Evolutionary conservation across 2,113 vertebrate genomes (phyloP), one percentile per base, ranked within the genome.

Genomic region (Burhinus bistriatus): DNA sequence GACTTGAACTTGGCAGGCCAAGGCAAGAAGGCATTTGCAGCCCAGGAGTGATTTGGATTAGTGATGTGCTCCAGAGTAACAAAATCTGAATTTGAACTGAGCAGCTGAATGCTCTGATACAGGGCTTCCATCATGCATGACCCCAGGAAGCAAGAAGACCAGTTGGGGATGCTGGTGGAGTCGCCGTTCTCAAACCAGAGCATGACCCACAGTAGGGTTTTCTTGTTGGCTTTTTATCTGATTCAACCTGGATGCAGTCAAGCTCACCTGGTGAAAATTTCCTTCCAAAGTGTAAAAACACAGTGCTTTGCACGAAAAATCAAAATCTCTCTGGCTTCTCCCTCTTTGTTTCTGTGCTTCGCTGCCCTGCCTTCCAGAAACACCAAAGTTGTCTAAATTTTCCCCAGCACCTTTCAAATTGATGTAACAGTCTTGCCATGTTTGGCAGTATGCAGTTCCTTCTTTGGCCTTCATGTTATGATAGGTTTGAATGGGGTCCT

Each of bases 81-180:
- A 64, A 68, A 79, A 87, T 68, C 15, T 72, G 47, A 59, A 52
- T 66, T n/a, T 84, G n/a, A 83, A 76, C 26, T 13, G 18, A 49
- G 29, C 15, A 57, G 29, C 5, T 71, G 20, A 84, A 36, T 64
- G 40, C 15, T 66, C 69, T 38, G 27, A 62, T n/a, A 27, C 20
- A 71, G 12, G 25, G 14, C 2, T 7, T 11, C 16, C 59, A 57
- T 14, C 15, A 9, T 19, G 10, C 47, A 21, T 0, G 0, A 17
- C 3, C 6, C 15, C 29, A 66, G 27, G 8, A 87, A 47, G 20
- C 6, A n/a, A 84, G 17, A n/a, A 30, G 13, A 69, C n/a, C 17
- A 26, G 15, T 34, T 30, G 26, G 66, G 88, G 19, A 83, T 20
- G 29, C 15, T 54, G 44, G 9, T 62, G 16, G 38, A 85, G 30